These are phyloP conservation scores for Erynnis tages DNA, from an alignment of 2,888 invertebrate genomes.

Conservation along the genomic window DNA sequence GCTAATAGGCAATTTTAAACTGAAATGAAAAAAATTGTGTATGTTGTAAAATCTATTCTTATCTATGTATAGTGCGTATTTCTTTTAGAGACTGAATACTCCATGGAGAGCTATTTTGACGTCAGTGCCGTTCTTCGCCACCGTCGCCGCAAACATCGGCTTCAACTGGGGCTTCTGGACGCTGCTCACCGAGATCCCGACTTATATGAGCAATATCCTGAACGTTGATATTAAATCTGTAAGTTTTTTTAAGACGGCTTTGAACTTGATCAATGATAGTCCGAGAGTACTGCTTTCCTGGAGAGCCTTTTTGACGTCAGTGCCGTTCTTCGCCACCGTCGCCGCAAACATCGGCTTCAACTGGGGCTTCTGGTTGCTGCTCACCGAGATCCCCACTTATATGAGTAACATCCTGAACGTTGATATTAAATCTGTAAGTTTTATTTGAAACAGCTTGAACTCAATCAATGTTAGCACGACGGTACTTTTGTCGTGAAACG, in stretches of 20 bases:
- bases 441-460: too few relatives aligned
- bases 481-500: too few relatives aligned
- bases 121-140: slow-evolving; percentile 80
- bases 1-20: too few relatives aligned
- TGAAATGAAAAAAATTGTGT: too few relatives aligned
- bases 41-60: too few relatives aligned
- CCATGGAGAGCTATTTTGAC: slow-evolving; percentile 83
- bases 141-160: slow-evolving; percentile 74
- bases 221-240: slow-evolving; percentile 79
- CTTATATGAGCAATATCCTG: slow-evolving; percentile 82
- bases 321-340: slow-evolving; percentile 80
- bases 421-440: slow-evolving; percentile 74
- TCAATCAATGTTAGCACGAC: too few relatives aligned
- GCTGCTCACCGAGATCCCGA: slow-evolving; percentile 84
- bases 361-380: slow-evolving; percentile 86
- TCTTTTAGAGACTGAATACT: slow-evolving; percentile 49
- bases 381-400: slow-evolving; percentile 85
- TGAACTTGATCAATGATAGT: too few relatives aligned
- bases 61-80: too few relatives aligned
- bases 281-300: too few relatives aligned
- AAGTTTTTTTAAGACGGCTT: too few relatives aligned
- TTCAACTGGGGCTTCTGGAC: slow-evolving; percentile 87
- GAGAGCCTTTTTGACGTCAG: slow-evolving; percentile 79
- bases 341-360: slow-evolving; percentile 80
- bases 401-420: slow-evolving; percentile 81